Evolutionary conservation across 2,797 vertebrate species (phyloP).

Genomic region (Alectoris magna): DNA sequence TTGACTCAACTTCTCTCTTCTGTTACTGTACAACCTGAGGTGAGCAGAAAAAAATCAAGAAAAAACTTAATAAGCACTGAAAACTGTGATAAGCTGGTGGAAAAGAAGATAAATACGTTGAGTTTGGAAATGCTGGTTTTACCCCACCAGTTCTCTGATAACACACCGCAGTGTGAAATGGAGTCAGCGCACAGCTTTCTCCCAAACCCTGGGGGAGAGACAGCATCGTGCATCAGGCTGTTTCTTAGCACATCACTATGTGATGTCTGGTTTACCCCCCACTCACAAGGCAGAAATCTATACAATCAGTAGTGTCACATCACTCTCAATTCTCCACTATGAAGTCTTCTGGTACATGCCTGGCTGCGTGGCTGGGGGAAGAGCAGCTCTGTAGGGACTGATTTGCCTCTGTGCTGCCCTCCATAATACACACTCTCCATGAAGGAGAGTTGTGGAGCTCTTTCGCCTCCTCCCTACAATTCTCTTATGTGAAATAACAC

Average conservation of each 20-base stretch:
- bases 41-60: not conserved
- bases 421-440: accelerated
- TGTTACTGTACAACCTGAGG: not conserved
- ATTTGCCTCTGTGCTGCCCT: not conserved
- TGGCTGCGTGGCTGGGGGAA: not conserved
- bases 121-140: not conserved
- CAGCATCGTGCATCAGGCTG: not conserved
- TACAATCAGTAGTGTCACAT: not conserved
- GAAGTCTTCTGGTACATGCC: not conserved
- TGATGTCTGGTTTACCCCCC: not conserved
- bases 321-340: not conserved
- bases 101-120: not conserved
- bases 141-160: not conserved
- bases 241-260: not conserved
- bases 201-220: not conserved
- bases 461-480: not conserved
- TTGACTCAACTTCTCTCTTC: not conserved
- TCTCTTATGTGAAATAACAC: not conserved
- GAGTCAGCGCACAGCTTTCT: not conserved
- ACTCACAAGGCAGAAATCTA: not conserved
- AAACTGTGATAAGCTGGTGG: not conserved
- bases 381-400: not conserved
- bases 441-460: not conserved
- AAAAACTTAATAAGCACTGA: not conserved
- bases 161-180: not conserved